Percentiles rank a stretch among this genome's conserved stretches.
phyloP scores from a whole-genome alignment of 2,113 vertebrate genomes.

The Oryzias celebensis region DNA sequence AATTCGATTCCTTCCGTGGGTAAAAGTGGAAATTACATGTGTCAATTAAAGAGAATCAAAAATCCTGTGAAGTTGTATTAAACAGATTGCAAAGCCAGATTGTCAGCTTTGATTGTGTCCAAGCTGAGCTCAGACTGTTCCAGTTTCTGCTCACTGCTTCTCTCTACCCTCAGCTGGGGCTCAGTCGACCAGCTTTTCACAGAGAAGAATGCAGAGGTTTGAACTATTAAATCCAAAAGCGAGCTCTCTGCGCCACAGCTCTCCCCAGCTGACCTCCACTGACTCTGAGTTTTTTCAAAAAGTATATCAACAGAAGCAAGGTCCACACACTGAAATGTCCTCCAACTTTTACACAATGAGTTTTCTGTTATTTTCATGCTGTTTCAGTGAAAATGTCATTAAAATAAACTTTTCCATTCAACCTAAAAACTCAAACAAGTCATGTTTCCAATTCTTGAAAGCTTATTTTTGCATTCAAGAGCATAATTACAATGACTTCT shows the following conservation, averaged over 20 bases:
- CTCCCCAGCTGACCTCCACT: not conserved
- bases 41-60: constrained; percentile 26
- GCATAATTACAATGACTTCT: not conserved
- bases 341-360: not conserved
- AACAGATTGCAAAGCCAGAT: constrained; percentile 32
- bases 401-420: not conserved
- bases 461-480: not conserved
- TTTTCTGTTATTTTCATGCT: too few species aligned
- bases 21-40: constrained; percentile 21
- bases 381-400: too few species aligned
- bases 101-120: constrained; percentile 37
- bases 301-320: not conserved
- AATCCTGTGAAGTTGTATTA: constrained; percentile 39
- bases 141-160: constrained; percentile 23
- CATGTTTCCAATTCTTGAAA: not conserved
- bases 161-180: constrained; percentile 13
- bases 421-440: not conserved
- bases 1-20: not conserved
- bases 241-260: not conserved
- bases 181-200: constrained; percentile 20
- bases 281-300: not conserved
- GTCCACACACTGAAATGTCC: not conserved
- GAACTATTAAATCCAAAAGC: constrained; percentile 11
- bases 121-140: constrained; percentile 24
- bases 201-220: constrained; percentile 12